Conservation (phyloP, 2,797 vertebrate species). For the Ceryle rudis region DNA sequence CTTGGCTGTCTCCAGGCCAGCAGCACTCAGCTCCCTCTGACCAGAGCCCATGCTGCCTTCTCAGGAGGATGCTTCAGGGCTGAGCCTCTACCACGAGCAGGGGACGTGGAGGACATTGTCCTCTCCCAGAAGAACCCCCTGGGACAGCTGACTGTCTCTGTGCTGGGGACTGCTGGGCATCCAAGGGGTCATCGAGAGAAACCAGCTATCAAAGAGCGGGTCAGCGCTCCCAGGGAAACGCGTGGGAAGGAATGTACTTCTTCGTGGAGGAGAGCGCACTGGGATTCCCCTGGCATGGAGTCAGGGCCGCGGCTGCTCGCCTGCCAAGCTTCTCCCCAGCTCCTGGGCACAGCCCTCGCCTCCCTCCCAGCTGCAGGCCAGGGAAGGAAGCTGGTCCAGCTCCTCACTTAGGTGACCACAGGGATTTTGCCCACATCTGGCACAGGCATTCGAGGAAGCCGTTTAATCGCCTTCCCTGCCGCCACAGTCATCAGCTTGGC, state of each 20-base stretch:
- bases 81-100: neutral
- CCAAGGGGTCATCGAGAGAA: neutral
- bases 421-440: neutral
- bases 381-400: neutral
- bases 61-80: neutral
- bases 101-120: neutral
- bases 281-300: slow-evolving; percentile 54
- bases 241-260: slow-evolving; percentile 58
- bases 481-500: neutral
- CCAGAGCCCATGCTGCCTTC: accelerated
- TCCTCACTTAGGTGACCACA: neutral
- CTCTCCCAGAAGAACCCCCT: neutral
- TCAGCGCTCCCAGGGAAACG: slow-evolving; percentile 50
- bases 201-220: neutral
- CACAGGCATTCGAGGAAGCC: neutral
- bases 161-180: neutral
- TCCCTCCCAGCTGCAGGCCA: neutral
- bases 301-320: neutral
- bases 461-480: neutral
- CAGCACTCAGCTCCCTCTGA: neutral
- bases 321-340: slow-evolving; percentile 17
- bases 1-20: neutral
- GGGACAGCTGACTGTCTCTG: neutral
- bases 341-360: neutral
- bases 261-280: neutral